These are phyloP conservation scores for Uloborus plumipes DNA, from an alignment of 2,888 invertebrate species.

Conservation along the genomic window DNA sequence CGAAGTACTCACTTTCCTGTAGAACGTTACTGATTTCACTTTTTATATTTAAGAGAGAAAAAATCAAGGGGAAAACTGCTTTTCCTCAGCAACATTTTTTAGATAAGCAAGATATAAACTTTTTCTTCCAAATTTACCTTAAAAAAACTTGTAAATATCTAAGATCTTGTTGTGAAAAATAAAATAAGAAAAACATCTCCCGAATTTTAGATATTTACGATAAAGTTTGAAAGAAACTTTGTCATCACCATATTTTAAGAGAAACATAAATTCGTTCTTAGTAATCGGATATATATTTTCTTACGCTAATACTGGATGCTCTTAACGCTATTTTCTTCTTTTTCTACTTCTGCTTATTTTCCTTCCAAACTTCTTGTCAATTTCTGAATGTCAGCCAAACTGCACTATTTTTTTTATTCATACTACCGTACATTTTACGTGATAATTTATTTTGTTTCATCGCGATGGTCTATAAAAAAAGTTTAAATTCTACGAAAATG, in stretches of 20 bases:
- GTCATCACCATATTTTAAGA: conserved; percentile 1
- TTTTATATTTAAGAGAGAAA: too few species aligned
- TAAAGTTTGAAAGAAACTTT: background rate
- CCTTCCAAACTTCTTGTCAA: conserved; percentile 1
- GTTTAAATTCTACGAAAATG: background rate
- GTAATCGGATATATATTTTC: conserved; percentile 8
- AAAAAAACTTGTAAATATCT: too few species aligned
- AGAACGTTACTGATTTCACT: too few species aligned
- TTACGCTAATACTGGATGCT: background rate
- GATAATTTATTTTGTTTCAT: conserved; percentile 6
- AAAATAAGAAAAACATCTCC: too few species aligned
- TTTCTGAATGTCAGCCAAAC: background rate
- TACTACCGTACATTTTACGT: background rate
- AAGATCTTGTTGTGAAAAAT: too few species aligned
- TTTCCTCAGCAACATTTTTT: too few species aligned
- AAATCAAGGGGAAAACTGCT: too few species aligned
- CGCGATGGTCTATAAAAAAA: background rate
- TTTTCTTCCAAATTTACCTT: too few species aligned
- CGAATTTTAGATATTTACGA: conserved; percentile 7
- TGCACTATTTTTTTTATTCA: background rate
- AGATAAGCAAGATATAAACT: too few species aligned
- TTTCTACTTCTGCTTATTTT: background rate
- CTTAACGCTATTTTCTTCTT: background rate
- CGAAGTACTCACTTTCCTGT: too few species aligned
- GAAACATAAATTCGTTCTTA: background rate